Conservation (phyloP, 2,113 vertebrate genomes). For the Dolichotis patagonum region DNA sequence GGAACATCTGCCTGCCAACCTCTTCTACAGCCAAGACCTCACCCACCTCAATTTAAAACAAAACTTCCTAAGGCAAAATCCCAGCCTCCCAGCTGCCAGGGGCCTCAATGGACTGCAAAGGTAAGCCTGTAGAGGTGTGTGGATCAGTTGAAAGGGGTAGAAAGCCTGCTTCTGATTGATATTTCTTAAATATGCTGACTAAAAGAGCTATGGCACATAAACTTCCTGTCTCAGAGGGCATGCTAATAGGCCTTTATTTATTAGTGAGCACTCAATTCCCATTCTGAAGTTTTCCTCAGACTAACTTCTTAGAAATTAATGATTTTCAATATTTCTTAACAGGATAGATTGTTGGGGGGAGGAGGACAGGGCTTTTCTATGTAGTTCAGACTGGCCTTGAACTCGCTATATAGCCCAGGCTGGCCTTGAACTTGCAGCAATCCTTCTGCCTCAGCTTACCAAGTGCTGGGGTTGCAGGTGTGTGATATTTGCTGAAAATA, state of each 20-base stretch:
- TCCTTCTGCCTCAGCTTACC: neutral
- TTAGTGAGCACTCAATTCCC: neutral
- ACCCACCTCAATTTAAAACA: slow-evolving; percentile 99
- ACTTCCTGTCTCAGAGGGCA: neutral
- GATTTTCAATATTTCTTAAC: slow-evolving; percentile 16
- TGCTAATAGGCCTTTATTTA: neutral
- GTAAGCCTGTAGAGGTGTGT: slow-evolving; percentile 82
- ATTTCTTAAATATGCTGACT: neutral
- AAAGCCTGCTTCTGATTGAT: neutral
- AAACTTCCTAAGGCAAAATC: slow-evolving; percentile 92
- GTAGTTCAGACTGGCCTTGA: too few species aligned
- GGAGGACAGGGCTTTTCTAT: neutral
- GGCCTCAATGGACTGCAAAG: slow-evolving; percentile 94
- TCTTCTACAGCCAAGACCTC: slow-evolving; percentile 99
- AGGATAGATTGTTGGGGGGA: neutral
- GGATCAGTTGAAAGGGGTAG: neutral
- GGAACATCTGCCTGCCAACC: slow-evolving; percentile 95
- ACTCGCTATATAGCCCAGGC: neutral
- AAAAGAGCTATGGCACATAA: neutral
- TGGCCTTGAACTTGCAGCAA: neutral
- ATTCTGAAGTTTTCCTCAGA: neutral
- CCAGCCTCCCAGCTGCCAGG: slow-evolving; percentile 86
- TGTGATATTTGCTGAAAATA: neutral
- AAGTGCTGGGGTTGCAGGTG: neutral
- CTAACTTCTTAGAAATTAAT: slow-evolving; percentile 32